Evolutionary conservation across 1,140 invertebrate genomes (phyloP), one percentile per base, ranked within the genome.

Genomic region (Calephelis virginiensis): DNA sequence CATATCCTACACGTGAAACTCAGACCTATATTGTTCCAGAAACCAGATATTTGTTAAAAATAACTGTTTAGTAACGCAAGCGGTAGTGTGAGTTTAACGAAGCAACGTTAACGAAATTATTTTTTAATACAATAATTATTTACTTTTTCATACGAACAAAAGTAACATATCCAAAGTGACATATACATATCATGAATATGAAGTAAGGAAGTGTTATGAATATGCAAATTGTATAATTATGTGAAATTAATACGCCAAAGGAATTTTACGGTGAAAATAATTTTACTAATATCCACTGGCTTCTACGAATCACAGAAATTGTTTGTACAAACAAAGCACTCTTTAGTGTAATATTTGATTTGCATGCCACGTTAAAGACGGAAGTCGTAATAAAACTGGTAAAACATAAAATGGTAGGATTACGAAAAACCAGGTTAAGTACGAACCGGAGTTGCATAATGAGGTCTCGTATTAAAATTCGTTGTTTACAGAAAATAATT

Each of bases 401-500:
- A 38, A 37, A 59, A 59, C 38, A 59, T 59, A 59, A 59, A 59
- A 59, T 59, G 37, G 56, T 38, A 59, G 56, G 56, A 37, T 59
- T 59, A 59, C 56, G 40, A n/a, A 59, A 59, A 59, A 59, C 37
- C 28, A n/a, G 56, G 56, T 59, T 59, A 59, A 59, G 56, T 59
- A 38, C 12, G 28, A 59, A 37, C n/a, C 56, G 37, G 56, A 59
- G 56, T 59, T 56, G 53, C 28, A 56, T 56, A 56, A 56, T 56
- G 53, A 56, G 53, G 53, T 56, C 53, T 56, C 28, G 12, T 56
- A 56, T 56, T 56, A 56, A 56, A 56, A 56, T 56, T 37, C 37
- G 17, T 56, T 56, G 53, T 56, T 56, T 56, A 56, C 53, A 56
- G 53, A 56, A 56, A 56, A 56, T 56, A 56, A 56, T 37, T 28